Conservation (phyloP, 2,888 invertebrate species). For the Apomyelois bistriatella region DNA sequence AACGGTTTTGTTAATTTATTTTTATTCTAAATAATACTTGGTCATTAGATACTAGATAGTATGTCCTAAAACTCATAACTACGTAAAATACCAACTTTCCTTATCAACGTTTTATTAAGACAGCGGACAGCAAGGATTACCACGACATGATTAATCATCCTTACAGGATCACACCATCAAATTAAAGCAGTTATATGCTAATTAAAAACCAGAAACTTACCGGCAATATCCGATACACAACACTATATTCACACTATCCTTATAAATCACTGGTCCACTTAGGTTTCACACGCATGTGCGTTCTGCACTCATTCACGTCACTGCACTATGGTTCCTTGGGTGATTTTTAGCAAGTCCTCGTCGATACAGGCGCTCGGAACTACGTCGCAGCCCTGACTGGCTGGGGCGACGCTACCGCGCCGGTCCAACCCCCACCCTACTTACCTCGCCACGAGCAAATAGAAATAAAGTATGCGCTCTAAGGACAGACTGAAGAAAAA, state of each 20-base stretch:
- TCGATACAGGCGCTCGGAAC: slow-evolving; percentile 48
- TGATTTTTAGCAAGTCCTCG: slow-evolving; percentile 32
- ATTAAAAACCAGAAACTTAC: slow-evolving; percentile 15
- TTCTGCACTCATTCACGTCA: slow-evolving; percentile 56
- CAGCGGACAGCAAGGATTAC: slow-evolving; percentile 18
- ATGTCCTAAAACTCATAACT: no score
- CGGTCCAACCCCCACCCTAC: slow-evolving; percentile 57
- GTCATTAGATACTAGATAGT: no score
- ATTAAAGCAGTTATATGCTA: slow-evolving; percentile 16
- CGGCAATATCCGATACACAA: slow-evolving; percentile 43
- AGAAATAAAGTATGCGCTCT: slow-evolving; percentile 77
- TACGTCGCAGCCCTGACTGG: slow-evolving; percentile 72
- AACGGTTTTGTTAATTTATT: no score
- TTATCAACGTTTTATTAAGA: slow-evolving; percentile 22
- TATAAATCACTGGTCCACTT: slow-evolving; percentile 40
- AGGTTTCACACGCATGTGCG: slow-evolving; percentile 44
- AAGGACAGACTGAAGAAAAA: slow-evolving; percentile 69
- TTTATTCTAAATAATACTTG: no score
- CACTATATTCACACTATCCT: slow-evolving; percentile 56
- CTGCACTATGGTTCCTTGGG: slow-evolving; percentile 58
- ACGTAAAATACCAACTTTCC: slow-evolving; percentile 6
- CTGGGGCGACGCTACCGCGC: slow-evolving; percentile 75
- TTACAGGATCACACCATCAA: slow-evolving; percentile 14
- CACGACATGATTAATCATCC: slow-evolving; percentile 21
- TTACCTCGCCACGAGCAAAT: slow-evolving; percentile 73